Base-by-base conservation (phyloP, 1,140 invertebrate genomes). In the Plodia interpunctella region DNA sequence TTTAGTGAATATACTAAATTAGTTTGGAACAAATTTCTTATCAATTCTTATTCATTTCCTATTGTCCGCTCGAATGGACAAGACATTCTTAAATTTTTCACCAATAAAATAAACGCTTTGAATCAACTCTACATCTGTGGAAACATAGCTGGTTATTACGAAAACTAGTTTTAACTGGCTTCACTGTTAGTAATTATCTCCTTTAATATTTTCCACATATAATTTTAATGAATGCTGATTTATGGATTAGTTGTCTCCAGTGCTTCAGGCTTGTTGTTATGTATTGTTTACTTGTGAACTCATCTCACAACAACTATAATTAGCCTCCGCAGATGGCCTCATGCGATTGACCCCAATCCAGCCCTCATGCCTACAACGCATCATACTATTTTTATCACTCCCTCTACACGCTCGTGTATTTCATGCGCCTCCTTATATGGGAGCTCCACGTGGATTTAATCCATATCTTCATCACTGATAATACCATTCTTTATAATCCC, bases 291-390 rank as follows among this genome's bases (percentile, higher is more conserved):
- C 72, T 80, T 78, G 79, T 74, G 74, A 70, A 60, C 60, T 73
- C 66, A 68, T 72, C 70, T 78, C 72, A 67, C 65, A 69, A 71
- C 68, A 73, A 78, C 81, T 88, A 88, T 88, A 87, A 86, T 88
- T 88, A 88, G 76, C 71, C 64, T 66, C 74, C 71, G 80, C 86
- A 87, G 82, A 88, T 86, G 82, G 86, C 80, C 80, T 84, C 83
- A 82, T 86, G 76, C 80, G 86, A 79, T 85, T 87, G 86, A 88
- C 86, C 85, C 74, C 78, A 84, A 87, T 88, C 80, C 81, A 49
- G 74, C 83, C 80, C 81, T 87, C 80, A 78, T 80, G 74, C 80
- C 69, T 70, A 81, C 76, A 76, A 74, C 70, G 64, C 63, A 65
- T 69, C 72, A 67, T 69, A 74, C 73, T 85, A 85, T 87, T 85